Evolutionary conservation across 2,888 invertebrate species (phyloP).

Genomic region (Flabesymbios commensalis): DNA sequence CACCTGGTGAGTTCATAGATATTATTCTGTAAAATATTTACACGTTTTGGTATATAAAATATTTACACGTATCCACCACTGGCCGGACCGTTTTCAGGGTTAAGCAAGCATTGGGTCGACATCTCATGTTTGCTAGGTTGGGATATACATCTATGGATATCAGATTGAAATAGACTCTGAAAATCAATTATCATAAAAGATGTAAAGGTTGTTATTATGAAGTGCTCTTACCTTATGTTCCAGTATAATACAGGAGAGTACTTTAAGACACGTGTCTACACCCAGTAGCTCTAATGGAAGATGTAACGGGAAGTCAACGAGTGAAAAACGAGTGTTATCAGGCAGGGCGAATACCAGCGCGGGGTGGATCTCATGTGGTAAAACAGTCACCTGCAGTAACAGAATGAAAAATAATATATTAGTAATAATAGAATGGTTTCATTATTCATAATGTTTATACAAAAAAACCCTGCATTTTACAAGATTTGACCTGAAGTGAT

Average conservation of each 20-base stretch:
- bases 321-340: constrained; percentile 93
- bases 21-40: too few species aligned
- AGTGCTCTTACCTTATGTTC: constrained; percentile 93
- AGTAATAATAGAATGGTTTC: neutral
- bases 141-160: too few species aligned
- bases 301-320: constrained; percentile 98
- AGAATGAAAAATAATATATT: neutral
- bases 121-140: too few species aligned
- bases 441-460: neutral
- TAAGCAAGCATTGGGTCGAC: too few species aligned
- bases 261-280: constrained; percentile 95
- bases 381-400: constrained; percentile 72
- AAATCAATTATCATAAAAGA: too few species aligned
- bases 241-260: constrained; percentile 90
- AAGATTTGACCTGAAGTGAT: neutral
- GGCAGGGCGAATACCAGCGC: constrained; percentile 75
- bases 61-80: too few species aligned
- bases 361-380: constrained; percentile 80
- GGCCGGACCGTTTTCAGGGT: too few species aligned
- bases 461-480: neutral
- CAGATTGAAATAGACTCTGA: too few species aligned
- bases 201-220: too few species aligned
- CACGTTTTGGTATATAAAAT: too few species aligned
- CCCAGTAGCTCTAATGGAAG: constrained; percentile 95
- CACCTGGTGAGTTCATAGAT: too few species aligned